phyloP scores from a whole-genome alignment of 2,113 vertebrate genomes.

The Ifrita kowaldi region DNA sequence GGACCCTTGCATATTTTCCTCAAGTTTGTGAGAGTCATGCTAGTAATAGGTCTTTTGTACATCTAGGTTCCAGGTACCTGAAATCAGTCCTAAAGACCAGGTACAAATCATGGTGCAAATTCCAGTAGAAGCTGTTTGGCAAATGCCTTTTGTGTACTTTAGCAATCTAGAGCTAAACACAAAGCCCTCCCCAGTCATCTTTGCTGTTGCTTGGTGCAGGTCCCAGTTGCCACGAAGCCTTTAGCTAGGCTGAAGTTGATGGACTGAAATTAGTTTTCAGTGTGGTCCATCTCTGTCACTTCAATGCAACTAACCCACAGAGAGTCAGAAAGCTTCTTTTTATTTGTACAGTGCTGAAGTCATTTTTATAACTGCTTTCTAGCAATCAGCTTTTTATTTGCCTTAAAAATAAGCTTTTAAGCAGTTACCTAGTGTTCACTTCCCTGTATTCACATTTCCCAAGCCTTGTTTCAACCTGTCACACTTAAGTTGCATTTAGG shows the following conservation, averaged over 20 bases:
- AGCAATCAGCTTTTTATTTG: constrained; percentile 79
- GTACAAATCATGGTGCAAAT: constrained; percentile 25
- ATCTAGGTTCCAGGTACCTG: background rate
- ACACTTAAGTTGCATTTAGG: background rate
- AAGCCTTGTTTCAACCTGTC: constrained; percentile 48
- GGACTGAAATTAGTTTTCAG: constrained; percentile 47
- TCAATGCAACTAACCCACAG: constrained; percentile 6
- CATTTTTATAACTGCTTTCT: constrained; percentile 73
- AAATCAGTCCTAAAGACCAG: background rate
- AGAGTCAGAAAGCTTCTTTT: constrained; percentile 49
- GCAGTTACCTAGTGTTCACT: constrained; percentile 64
- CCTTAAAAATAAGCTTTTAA: constrained; percentile 78
- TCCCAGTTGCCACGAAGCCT: constrained; percentile 52
- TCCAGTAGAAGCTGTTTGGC: background rate
- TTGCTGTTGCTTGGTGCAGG: constrained; percentile 52
- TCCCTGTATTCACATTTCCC: constrained; percentile 39
- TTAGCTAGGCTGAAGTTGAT: constrained; percentile 78
- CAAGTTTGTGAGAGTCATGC: background rate
- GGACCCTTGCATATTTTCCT: background rate
- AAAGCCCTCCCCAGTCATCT: background rate
- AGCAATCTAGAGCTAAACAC: background rate
- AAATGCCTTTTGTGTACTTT: constrained; percentile 5
- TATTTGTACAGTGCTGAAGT: constrained; percentile 63
- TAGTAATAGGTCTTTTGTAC: background rate
- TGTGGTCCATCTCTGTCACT: constrained; percentile 27